These are phyloP conservation scores for Drosophila antonietae DNA, from an alignment of 2,888 invertebrate species.

Conservation along the genomic window DNA sequence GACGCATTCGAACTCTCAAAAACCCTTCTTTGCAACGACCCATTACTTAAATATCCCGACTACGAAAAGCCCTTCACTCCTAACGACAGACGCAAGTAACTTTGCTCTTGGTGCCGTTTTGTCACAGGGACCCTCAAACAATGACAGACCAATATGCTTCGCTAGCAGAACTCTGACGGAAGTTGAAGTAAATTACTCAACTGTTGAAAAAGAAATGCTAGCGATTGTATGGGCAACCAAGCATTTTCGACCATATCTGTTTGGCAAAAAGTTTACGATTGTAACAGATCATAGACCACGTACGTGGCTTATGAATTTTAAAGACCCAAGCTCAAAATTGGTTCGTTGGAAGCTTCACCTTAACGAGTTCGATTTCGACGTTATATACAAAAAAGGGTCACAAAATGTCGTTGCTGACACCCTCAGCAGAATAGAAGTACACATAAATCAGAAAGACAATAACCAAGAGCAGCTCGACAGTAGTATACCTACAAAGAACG, in stretches of 20 bases:
- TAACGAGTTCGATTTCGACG: no score
- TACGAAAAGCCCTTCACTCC: not conserved
- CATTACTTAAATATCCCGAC: not conserved
- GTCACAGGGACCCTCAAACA: not conserved
- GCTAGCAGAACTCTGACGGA: not conserved
- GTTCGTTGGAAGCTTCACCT: no score
- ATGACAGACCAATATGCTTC: not conserved
- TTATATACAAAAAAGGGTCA: no score
- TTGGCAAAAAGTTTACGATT: constrained; percentile 1
- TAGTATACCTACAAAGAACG: no score
- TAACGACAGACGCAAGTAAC: not conserved
- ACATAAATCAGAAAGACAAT: no score
- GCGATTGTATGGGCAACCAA: not conserved
- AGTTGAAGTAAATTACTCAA: not conserved
- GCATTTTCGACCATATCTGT: not conserved
- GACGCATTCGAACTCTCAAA: no score
- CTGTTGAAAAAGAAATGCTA: not conserved
- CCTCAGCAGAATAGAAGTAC: no score
- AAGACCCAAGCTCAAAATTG: no score
- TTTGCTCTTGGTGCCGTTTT: not conserved
- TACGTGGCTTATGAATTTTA: no score
- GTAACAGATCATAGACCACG: not conserved
- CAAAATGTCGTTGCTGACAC: no score
- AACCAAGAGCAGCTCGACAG: no score
- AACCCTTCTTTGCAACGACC: not conserved